A percentile compares a stretch with the other conserved stretches of the same genome.
These are phyloP conservation scores for Schizothorax lantsangensis DNA, from an alignment of 2,797 vertebrate genomes.

Conservation along the genomic window DNA sequence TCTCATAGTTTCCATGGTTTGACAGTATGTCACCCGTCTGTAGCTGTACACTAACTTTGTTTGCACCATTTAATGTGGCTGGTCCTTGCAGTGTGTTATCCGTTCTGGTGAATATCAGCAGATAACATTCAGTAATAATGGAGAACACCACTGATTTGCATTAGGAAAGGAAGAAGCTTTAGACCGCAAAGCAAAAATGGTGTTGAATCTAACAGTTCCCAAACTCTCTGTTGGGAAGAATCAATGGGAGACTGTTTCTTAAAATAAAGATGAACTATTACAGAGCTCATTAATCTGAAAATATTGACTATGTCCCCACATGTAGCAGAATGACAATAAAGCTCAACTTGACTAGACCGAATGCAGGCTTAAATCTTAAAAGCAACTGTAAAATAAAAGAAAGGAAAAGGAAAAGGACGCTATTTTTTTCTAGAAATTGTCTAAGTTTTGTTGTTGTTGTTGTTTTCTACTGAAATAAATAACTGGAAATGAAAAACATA, in stretches of 20 bases:
- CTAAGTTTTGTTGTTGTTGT: too few species aligned
- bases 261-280: not conserved
- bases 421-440: not conserved
- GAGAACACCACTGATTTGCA: constrained; percentile 24
- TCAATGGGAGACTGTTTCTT: not conserved
- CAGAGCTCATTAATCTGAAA: not conserved
- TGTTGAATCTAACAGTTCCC: not conserved
- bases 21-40: not conserved
- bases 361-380: not conserved
- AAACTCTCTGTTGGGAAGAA: not conserved
- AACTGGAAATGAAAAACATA: not conserved
- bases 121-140: constrained; percentile 45
- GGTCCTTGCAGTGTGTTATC: not conserved
- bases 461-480: not conserved
- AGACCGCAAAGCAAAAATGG: not conserved
- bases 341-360: too few species aligned
- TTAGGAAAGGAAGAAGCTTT: not conserved
- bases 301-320: too few species aligned
- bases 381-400: not conserved
- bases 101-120: not conserved
- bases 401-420: not conserved
- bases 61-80: not conserved
- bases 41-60: not conserved
- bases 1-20: constrained; percentile 29
- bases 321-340: too few species aligned